A percentile compares a stretch with the other conserved stretches of the same genome.
phyloP scores from a whole-genome alignment of 2,888 invertebrate species.

The Limnephilus auricula region DNA sequence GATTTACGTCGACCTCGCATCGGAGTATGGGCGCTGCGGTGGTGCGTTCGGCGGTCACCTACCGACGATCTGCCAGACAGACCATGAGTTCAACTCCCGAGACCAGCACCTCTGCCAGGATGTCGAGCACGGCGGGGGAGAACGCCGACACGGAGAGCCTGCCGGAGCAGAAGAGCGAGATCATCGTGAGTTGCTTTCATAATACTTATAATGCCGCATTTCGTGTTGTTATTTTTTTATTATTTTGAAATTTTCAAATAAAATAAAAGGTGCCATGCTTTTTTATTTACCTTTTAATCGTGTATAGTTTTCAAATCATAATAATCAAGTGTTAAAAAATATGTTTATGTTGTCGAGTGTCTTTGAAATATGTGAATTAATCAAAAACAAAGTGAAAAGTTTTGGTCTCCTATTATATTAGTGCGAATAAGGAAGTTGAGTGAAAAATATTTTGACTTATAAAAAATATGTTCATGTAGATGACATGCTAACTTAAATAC shows the following conservation, averaged over 20 bases:
- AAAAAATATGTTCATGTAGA: no score
- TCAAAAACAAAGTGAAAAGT: background rate
- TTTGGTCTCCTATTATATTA: background rate
- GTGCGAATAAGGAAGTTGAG: no score
- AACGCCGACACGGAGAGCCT: slow-evolving; percentile 15
- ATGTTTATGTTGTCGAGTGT: background rate
- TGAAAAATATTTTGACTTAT: no score
- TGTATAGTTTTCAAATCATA: background rate
- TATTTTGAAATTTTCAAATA: background rate
- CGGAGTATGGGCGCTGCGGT: slow-evolving; percentile 61
- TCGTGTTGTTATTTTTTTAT: background rate
- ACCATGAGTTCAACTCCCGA: background rate
- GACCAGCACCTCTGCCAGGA: background rate
- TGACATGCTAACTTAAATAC: no score
- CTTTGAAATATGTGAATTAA: background rate
- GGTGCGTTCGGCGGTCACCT: slow-evolving; percentile 61
- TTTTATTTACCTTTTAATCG: background rate
- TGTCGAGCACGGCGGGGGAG: background rate
- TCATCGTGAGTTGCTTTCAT: slow-evolving; percentile 9
- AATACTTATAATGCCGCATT: background rate
- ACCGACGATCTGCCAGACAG: slow-evolving; percentile 45
- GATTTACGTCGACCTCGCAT: background rate
- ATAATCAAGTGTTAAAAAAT: background rate
- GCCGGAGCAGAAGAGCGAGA: slow-evolving; percentile 25
- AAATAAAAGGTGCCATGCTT: background rate